Percentiles rank a stretch among this genome's conserved stretches.
These are phyloP conservation scores for Anguilla obscura DNA, from an alignment of 2,797 vertebrate genomes.

Conservation along the genomic window DNA sequence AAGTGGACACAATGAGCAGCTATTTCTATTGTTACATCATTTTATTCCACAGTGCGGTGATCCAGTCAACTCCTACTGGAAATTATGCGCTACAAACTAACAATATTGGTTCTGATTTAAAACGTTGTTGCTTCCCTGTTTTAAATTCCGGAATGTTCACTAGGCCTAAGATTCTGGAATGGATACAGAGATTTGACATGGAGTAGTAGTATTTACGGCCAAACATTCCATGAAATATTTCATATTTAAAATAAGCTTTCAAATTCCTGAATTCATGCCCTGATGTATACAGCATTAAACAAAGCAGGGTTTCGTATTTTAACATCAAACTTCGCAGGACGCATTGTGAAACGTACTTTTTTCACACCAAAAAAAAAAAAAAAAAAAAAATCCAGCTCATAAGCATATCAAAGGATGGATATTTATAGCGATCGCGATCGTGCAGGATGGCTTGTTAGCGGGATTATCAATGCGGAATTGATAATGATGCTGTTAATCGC, in stretches of 20 bases:
- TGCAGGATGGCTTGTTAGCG: not conserved
- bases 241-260: not conserved
- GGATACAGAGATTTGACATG: not conserved
- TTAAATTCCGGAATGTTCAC: not conserved
- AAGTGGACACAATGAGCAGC: not conserved
- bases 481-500: not conserved
- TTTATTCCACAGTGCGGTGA: not conserved
- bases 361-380: not conserved
- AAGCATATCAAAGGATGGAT: conserved; percentile 16
- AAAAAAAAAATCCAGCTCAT: not conserved
- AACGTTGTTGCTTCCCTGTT: not conserved
- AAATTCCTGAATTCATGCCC: not conserved
- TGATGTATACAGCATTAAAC: not conserved
- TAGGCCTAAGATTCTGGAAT: not conserved
- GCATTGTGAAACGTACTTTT: not conserved
- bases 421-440: conserved; percentile 6
- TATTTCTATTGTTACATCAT: not conserved
- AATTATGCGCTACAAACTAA: not conserved
- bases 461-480: conserved; percentile 18
- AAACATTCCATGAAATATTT: not conserved
- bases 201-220: not conserved
- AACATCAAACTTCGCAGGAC: not conserved
- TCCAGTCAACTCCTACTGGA: not conserved
- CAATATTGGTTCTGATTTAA: not conserved
- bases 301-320: not conserved